Base-by-base conservation (phyloP, 2,888 invertebrate species). In the Rhagonycha fulva region DNA sequence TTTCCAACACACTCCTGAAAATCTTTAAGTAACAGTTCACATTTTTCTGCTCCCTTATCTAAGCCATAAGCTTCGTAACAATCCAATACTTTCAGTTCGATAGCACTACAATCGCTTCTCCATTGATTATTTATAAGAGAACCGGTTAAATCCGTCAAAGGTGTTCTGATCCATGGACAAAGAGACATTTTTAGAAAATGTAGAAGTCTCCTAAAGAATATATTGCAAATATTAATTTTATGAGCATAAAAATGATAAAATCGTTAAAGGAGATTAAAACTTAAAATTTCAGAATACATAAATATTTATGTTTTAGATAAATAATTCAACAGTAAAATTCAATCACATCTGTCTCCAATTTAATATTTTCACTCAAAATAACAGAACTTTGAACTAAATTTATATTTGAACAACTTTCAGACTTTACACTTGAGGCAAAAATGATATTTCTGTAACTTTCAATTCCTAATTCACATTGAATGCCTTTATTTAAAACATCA, bases 11-110 rank as follows among this genome's bases (percentile, higher is more conserved):
- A 96, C 87, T 96, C 96, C 76, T 90, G 89, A 82, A 92, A 93
- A 86, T 96, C 95, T 0, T 89, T 88, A 74, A 93, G 89, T 9
- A 94, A 85, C 71, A 89, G 86, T 4, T 86, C 84, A 84, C 96
- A 96, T 84, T 93, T 91, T n/a, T 83, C 83, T 47, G 87, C 81
- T 0, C 93, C 94, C 62, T 90, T 89, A n/a, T 92, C 91, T 10
- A 92, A 82, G 1, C 96, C 96, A 80, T 96, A 95, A 3, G 95
- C 96, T 84, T 96, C 95, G 68, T 95, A 84, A 83, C 96, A 96
- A 80, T 96, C 94, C 88, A 94, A 91, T 83, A 92, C 91, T 30
- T 91, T 90, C 85, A 93, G 88, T 87, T 96, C 95, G 81, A 94
- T 88, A 75, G 90, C 89, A 47, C 91, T 92, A 84, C 96, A 96